Percentiles rank a stretch among this genome's conserved stretches.
These are phyloP conservation scores for Oryzias curvinotus DNA, from an alignment of 2,113 vertebrate genomes.

Conservation along the genomic window DNA sequence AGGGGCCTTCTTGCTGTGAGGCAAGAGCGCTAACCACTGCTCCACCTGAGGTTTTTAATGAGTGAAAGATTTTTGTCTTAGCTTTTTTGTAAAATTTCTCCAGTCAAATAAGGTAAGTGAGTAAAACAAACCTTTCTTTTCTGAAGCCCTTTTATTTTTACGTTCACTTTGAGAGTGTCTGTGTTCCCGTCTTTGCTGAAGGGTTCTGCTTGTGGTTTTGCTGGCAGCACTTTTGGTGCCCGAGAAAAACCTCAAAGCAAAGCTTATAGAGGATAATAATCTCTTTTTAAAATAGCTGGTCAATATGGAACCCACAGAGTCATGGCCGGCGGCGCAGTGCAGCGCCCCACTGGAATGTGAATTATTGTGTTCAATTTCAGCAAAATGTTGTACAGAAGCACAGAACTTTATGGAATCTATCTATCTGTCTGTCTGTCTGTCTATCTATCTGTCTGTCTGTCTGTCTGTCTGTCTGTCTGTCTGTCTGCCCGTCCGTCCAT, in stretches of 20 bases:
- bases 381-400: background rate
- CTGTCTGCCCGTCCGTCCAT: no score
- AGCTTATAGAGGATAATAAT: conserved; percentile 48
- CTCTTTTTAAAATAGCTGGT: conserved; percentile 56
- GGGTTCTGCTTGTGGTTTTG: conserved; percentile 29
- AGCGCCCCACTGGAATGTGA: conserved; percentile 38
- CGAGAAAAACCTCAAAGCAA: conserved; percentile 41
- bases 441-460: no score
- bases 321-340: conserved; percentile 18
- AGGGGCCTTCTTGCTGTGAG: no score
- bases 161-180: background rate
- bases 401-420: no score
- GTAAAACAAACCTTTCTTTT: no score
- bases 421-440: no score
- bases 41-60: no score
- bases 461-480: no score
- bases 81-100: no score
- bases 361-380: background rate
- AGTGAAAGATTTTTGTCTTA: no score
- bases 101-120: no score
- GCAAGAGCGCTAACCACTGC: no score
- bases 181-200: conserved; percentile 14
- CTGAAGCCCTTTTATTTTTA: conserved; percentile 3
- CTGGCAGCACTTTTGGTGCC: conserved; percentile 16
- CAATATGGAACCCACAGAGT: conserved; percentile 24